Evolutionary conservation across 1,140 invertebrate species (phyloP).

Genomic region (Trachymyrmex cornetzi): DNA sequence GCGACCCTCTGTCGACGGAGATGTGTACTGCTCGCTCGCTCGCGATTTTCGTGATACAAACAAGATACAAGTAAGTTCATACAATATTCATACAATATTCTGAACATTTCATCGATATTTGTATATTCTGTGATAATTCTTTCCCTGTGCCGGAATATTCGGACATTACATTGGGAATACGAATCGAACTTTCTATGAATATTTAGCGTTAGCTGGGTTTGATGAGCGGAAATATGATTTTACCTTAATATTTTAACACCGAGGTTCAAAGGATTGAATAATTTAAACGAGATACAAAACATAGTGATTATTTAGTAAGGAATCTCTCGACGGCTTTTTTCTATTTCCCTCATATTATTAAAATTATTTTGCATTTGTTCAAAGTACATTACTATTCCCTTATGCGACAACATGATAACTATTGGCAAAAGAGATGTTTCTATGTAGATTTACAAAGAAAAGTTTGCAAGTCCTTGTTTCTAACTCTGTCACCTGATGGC

Average conservation of each 20-base stretch:
- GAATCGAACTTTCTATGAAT: too few relatives aligned
- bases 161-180: too few relatives aligned
- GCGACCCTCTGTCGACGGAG: too few relatives aligned
- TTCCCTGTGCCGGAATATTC: too few relatives aligned
- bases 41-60: too few relatives aligned
- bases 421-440: slow-evolving; percentile 15
- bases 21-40: too few relatives aligned
- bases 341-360: background rate
- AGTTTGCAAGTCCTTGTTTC: background rate
- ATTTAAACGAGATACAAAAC: background rate
- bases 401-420: slow-evolving; percentile 1
- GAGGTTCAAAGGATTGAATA: background rate
- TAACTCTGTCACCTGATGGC: background rate
- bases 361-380: background rate
- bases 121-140: too few relatives aligned
- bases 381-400: background rate
- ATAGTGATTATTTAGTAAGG: slow-evolving; percentile 1
- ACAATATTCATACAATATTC: too few relatives aligned
- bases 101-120: too few relatives aligned
- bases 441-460: background rate
- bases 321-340: background rate
- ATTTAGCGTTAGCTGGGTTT: background rate
- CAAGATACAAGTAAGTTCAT: too few relatives aligned
- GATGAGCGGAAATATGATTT: background rate
- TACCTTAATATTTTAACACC: background rate